A percentile compares a stretch with the other conserved stretches of the same genome.
Conservation (phyloP, 2,888 invertebrate species). For the Tupiocoris notatus region DNA sequence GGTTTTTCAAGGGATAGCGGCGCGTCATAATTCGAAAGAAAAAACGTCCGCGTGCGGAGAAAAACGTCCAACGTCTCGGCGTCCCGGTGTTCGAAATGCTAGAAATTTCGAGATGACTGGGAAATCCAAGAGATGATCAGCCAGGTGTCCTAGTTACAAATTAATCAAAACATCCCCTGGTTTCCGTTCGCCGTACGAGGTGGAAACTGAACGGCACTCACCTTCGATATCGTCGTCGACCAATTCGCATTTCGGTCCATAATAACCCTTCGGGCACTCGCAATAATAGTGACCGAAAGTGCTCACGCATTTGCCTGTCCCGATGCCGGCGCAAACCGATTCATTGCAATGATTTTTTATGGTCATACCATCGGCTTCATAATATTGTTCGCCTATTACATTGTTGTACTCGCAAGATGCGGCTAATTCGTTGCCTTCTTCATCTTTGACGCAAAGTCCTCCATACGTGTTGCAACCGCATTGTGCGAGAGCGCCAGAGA, state of each 20-base stretch:
- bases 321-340: not conserved
- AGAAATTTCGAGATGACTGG: too few relatives aligned
- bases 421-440: not conserved
- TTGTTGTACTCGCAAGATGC: not conserved
- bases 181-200: too few relatives aligned
- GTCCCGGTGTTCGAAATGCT: too few relatives aligned
- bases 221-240: not conserved
- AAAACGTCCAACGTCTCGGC: too few relatives aligned
- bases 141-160: too few relatives aligned
- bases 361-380: not conserved
- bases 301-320: not conserved
- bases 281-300: not conserved
- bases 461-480: not conserved
- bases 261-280: not conserved
- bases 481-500: not conserved
- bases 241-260: not conserved
- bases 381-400: not conserved
- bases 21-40: too few relatives aligned
- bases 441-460: not conserved
- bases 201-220: too few relatives aligned
- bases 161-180: too few relatives aligned
- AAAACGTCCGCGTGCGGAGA: too few relatives aligned
- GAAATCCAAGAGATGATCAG: too few relatives aligned
- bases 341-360: not conserved
- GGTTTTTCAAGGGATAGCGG: too few relatives aligned